Conservation (phyloP, 2,888 invertebrate species). For the Platypus cylindrus region DNA sequence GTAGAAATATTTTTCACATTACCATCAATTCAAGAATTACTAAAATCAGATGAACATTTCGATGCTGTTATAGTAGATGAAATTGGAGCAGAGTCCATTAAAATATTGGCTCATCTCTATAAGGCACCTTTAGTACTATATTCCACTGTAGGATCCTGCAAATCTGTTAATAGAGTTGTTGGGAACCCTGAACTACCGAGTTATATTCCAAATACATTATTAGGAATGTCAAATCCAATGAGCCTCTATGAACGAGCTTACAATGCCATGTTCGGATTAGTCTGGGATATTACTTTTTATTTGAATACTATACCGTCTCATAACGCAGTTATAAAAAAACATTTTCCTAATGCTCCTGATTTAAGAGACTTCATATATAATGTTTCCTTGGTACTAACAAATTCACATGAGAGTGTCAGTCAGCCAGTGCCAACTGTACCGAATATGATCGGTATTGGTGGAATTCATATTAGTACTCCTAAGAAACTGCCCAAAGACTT, state of each 20-base stretch:
- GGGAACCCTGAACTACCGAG: slow-evolving; percentile 39
- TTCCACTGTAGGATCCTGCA: slow-evolving; percentile 35
- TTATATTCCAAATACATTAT: slow-evolving; percentile 37
- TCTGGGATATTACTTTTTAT: slow-evolving; percentile 16
- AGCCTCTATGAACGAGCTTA: slow-evolving; percentile 41
- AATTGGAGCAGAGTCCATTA: slow-evolving; percentile 37
- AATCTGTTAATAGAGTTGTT: slow-evolving; percentile 36
- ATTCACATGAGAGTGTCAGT: slow-evolving; percentile 39
- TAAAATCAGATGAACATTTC: slow-evolving; percentile 29
- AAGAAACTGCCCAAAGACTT: slow-evolving; percentile 20
- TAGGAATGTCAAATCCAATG: slow-evolving; percentile 32
- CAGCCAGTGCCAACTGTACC: slow-evolving; percentile 39
- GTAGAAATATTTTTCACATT: slow-evolving; percentile 5
- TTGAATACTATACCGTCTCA: slow-evolving; percentile 17
- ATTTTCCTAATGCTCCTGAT: slow-evolving; percentile 19
- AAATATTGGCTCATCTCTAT: slow-evolving; percentile 31
- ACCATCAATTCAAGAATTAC: slow-evolving; percentile 20
- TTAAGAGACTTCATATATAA: slow-evolving; percentile 20
- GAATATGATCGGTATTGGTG: slow-evolving; percentile 43
- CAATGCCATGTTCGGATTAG: slow-evolving; percentile 33
- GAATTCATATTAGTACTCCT: slow-evolving; percentile 33
- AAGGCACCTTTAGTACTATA: slow-evolving; percentile 31
- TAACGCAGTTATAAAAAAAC: slow-evolving; percentile 17
- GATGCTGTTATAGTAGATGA: slow-evolving; percentile 36
- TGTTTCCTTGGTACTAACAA: slow-evolving; percentile 24